phyloP scores from a whole-genome alignment of 2,797 vertebrate species.

The Hybognathus amarus region DNA sequence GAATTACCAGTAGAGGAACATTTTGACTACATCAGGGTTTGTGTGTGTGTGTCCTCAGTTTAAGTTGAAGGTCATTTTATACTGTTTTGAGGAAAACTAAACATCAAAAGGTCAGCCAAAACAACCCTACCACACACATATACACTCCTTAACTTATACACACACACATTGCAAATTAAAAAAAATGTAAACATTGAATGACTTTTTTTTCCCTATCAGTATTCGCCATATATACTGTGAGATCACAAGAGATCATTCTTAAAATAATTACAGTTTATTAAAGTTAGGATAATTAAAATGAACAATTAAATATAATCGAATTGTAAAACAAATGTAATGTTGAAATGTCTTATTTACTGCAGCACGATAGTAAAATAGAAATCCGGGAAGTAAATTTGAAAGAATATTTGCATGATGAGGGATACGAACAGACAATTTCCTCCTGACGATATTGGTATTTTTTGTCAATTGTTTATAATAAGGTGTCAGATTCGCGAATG shows the following conservation, averaged over 20 bases:
- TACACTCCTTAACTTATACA: background rate
- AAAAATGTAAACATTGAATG: background rate
- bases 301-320: too few relatives aligned
- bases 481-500: background rate
- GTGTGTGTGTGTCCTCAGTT: background rate
- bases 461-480: background rate
- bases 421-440: background rate
- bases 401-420: background rate
- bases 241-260: background rate
- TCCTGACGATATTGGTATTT: background rate
- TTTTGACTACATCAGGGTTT: background rate
- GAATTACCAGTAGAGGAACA: background rate
- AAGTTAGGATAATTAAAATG: background rate
- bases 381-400: background rate
- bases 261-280: background rate
- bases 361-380: background rate
- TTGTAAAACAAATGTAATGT: background rate
- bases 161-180: background rate
- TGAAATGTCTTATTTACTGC: background rate
- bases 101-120: conserved; percentile 21
- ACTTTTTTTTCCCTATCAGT: background rate
- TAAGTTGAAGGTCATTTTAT: background rate
- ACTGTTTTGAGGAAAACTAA: conserved; percentile 21
- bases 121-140: background rate
- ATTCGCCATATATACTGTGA: background rate